Evolutionary conservation across 2,797 vertebrate species (phyloP), one percentile per base, ranked within the genome.

Genomic region (Arctocebus calabarensis): DNA sequence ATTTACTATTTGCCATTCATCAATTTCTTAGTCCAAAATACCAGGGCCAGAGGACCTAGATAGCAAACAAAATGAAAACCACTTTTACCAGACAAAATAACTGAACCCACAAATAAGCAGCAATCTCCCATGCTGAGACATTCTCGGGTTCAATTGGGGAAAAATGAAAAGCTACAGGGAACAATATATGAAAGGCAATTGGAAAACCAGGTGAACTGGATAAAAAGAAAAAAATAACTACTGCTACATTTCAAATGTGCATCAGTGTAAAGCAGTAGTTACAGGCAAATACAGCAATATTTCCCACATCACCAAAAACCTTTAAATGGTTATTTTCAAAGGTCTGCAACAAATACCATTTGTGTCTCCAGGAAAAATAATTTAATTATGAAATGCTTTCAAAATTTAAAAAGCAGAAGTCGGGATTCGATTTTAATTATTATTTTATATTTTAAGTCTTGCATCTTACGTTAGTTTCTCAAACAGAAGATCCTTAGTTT

Each of bases 141-240:
- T 90, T 88, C 74, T 97, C 20, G 6, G 20, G 70, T 96, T 96
- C 84, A 84, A 96, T 37, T 86, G 73, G 66, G 59, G 29, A 34
- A 75, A 95, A 97, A 95, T 96, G 84, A 84, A 97, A 97, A 97
- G 48, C 94, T 73, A 89, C 55, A 74, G 71, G 94, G 86, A 91
- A 88, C 34, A 62, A 66, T 81, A 96, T 91, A 73, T 64, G 55
- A 95, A 96, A 97, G 96, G 81, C 88, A 96, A 97, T 91, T 92
- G 57, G 81, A 94, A 93, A 96, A 92, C 52, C 84, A 96, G 48
- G 62, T 93, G 78, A 95, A 85, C 70, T 93, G 84, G 84, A 91
- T 95, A 88, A 85, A 85, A 32, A 40, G 89, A 29, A 45, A 91
- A 92, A 95, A 92, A 73, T 74, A 91, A 52, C 71, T 48, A 45